Evolutionary conservation across 2,888 invertebrate genomes (phyloP).

Genomic region (Eupithecia dodoneata): DNA sequence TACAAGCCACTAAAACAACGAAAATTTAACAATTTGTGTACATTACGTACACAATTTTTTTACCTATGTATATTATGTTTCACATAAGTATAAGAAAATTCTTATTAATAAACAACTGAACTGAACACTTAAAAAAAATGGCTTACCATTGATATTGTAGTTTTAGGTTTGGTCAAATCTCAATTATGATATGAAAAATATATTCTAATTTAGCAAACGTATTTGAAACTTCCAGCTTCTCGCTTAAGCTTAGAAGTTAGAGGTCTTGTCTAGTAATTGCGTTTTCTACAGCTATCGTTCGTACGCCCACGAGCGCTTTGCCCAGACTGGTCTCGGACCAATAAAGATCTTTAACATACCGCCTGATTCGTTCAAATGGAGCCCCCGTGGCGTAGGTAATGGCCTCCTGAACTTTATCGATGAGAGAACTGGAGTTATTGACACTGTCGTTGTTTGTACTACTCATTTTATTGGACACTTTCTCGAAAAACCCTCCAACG

Average conservation of each 20-base stretch:
- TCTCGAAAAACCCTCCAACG: constrained; percentile 13
- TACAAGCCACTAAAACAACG: neutral
- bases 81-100: no score
- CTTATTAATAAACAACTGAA: neutral
- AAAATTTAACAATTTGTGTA: no score
- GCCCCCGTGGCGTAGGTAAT: constrained; percentile 42
- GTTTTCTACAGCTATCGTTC: constrained; percentile 42
- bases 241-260: neutral
- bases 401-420: constrained; percentile 41
- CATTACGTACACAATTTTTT: no score
- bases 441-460: constrained; percentile 27
- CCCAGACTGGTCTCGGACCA: constrained; percentile 51
- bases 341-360: constrained; percentile 45
- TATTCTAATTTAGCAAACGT: neutral
- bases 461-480: constrained; percentile 29
- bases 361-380: constrained; percentile 42
- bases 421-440: constrained; percentile 37
- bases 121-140: neutral
- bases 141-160: neutral
- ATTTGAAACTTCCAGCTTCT: neutral
- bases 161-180: neutral
- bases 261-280: constrained; percentile 16
- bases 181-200: neutral
- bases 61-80: no score
- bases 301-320: constrained; percentile 49